These are phyloP conservation scores for Anolis sagrei DNA, from an alignment of 2,113 vertebrate genomes.

Conservation along the genomic window DNA sequence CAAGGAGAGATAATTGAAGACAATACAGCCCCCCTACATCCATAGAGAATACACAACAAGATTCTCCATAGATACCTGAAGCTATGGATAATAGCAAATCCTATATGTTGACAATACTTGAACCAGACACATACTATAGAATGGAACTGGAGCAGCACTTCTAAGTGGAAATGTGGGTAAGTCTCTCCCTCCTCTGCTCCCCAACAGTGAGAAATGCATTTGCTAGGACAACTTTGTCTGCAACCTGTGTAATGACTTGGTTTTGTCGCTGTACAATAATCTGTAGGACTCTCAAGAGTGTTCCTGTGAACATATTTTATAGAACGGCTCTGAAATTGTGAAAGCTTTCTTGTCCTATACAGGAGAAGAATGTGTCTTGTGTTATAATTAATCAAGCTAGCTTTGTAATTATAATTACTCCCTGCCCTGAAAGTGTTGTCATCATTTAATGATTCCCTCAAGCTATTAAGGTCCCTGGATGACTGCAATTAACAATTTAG, in stretches of 20 bases:
- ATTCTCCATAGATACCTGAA: no score
- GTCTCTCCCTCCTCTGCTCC: background rate
- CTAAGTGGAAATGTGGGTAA: background rate
- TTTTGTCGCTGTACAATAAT: background rate
- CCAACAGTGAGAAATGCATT: background rate
- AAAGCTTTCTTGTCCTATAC: constrained; percentile 34
- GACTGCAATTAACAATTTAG: background rate
- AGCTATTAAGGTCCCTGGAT: background rate
- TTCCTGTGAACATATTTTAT: background rate
- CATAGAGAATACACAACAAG: no score
- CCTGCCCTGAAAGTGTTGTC: constrained; percentile 35
- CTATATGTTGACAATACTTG: no score
- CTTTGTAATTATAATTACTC: constrained; percentile 49
- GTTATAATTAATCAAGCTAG: constrained; percentile 47
- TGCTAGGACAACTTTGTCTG: background rate
- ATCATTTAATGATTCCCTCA: constrained; percentile 21
- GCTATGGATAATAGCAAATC: no score
- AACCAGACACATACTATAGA: no score
- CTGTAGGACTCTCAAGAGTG: background rate
- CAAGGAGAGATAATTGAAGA: background rate
- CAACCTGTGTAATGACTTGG: no score
- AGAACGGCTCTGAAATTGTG: background rate
- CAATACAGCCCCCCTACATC: no score
- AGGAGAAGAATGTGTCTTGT: constrained; percentile 14
- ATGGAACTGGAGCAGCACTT: no score